These are phyloP conservation scores for Phainopepla nitens DNA, from an alignment of 2,113 vertebrate species.

Conservation along the genomic window DNA sequence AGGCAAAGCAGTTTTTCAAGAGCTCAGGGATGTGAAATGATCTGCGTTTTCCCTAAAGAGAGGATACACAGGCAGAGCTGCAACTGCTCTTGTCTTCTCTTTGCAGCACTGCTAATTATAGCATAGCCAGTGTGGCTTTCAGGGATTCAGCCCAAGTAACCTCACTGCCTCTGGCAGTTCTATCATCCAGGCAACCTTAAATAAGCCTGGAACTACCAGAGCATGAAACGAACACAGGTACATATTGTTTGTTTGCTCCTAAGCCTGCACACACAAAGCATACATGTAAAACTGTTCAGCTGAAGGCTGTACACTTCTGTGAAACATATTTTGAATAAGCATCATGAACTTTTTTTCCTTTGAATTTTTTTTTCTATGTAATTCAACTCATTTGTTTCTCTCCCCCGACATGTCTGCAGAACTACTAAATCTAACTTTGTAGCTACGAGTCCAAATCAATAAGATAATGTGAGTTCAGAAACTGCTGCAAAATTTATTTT, in stretches of 20 bases:
- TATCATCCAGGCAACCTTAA: not conserved
- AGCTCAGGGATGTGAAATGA: not conserved
- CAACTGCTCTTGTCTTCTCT: not conserved
- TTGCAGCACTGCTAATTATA: not conserved
- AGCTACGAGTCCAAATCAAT: not conserved
- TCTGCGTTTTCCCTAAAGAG: not conserved
- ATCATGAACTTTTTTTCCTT: not conserved
- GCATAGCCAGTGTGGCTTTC: not conserved
- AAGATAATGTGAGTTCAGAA: not conserved
- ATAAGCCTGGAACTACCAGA: not conserved
- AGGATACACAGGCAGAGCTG: not conserved
- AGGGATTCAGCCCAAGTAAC: not conserved
- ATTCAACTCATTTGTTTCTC: not conserved
- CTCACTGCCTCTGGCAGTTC: not conserved
- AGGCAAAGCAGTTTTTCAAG: not conserved
- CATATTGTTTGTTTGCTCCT: not conserved
- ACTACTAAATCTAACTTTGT: not conserved
- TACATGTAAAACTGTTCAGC: not conserved
- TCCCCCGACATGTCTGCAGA: not conserved
- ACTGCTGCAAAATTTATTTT: not conserved
- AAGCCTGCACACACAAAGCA: not conserved
- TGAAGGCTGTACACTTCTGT: not conserved
- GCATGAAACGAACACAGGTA: not conserved
- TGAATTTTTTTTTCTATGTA: not conserved
- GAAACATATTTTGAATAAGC: not conserved